Evolutionary conservation across 2,113 vertebrate genomes (phyloP), one percentile per base, ranked within the genome.

Genomic region (Camelus bactrianus): DNA sequence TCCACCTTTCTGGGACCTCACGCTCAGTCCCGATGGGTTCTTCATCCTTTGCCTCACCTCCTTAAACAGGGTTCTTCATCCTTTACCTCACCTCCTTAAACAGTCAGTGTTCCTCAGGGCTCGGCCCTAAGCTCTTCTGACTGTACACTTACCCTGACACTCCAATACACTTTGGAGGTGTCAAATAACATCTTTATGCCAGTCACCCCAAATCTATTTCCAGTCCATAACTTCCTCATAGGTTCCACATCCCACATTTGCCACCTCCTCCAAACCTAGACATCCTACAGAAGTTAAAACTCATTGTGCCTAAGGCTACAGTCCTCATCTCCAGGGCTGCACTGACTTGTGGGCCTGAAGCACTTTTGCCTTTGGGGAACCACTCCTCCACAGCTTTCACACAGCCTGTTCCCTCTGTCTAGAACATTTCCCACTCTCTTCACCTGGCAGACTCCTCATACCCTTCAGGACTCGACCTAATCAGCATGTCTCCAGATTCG

Each of bases 181-280:
- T 60, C 76, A 94, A 95, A 32, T 77, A 38, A n/a, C 22, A 67
- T 35, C 86, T 80, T 58, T 56, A 73, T 89, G 42, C 75, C 83
- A 89, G 65, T 52, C 22, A 94, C 60, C 56, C 62, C 62, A 86
- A 70, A 64, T 60, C 38, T 86, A 52, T 50, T 92, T 86, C 79
- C 38, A 89, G 48, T 70, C 60, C 60, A 48, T 15, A 70, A 42
- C 22, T 65, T n/a, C 58, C 48, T 87, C 81, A 13, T 67, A 73
- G 8, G 46, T 15, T 70, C 73, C 67, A 95, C 30, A 81, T 42
- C 3, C 26, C 54, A 86, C 24, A 46, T 67, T 50, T 91, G 38
- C 38, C 88, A 80, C 22, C 22, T 38, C 30, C 28, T 60, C 28
- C 48, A 94, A 70, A 38, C 79, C 35, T 62, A 73, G 60, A 67